A percentile compares a stretch with the other conserved stretches of the same genome.
Conservation (phyloP, 1,140 invertebrate species). For the Neotoxoptera formosana region DNA sequence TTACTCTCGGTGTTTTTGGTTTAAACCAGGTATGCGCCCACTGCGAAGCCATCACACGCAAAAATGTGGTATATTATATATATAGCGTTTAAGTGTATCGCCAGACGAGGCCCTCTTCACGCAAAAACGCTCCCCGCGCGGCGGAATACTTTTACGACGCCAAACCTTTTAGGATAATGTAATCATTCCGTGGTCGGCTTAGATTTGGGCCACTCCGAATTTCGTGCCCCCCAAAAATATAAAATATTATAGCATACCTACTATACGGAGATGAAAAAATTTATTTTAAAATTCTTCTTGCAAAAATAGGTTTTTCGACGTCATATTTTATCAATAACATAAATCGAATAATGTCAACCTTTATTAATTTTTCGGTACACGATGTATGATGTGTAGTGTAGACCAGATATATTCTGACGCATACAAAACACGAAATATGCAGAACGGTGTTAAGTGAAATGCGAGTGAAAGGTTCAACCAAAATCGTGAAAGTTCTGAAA, state of each 20-base stretch:
- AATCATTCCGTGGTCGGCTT: neutral
- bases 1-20: neutral
- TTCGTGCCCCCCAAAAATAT: neutral
- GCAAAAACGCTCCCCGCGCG: neutral
- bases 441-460: neutral
- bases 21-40: neutral
- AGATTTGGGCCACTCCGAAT: neutral
- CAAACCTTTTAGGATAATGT: conserved; percentile 10
- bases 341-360: neutral
- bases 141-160: neutral
- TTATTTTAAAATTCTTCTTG: neutral
- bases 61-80: neutral
- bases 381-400: neutral
- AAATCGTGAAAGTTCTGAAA: neutral
- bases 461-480: neutral
- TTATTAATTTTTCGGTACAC: neutral
- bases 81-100: neutral
- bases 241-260: no score
- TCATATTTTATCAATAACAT: neutral
- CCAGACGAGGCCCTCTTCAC: neutral
- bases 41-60: neutral
- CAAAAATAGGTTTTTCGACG: neutral
- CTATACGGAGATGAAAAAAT: neutral
- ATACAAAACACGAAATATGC: neutral
- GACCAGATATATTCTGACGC: neutral